Evolutionary conservation across 2,797 vertebrate species (phyloP).

Genomic region (Rhincodon typus): DNA sequence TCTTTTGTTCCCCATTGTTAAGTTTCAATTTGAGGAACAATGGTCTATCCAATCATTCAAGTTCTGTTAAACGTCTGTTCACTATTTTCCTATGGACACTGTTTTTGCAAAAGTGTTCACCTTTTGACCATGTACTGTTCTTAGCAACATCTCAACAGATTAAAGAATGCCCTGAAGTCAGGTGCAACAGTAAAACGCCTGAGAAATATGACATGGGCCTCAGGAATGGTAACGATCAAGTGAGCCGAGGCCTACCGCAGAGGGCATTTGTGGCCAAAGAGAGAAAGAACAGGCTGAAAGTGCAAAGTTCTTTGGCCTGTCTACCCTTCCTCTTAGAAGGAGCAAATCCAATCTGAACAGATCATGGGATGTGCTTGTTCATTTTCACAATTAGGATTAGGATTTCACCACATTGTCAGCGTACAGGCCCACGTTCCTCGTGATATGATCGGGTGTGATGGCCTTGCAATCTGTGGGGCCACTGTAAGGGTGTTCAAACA

Average conservation of each 20-base stretch:
- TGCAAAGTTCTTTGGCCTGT: background rate
- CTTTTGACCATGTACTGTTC: background rate
- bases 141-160: background rate
- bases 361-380: background rate
- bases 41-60: background rate
- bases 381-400: background rate
- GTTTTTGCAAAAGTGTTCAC: too few species aligned
- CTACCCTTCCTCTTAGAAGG: background rate
- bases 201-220: background rate
- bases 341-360: background rate
- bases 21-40: background rate
- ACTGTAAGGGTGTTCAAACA: background rate
- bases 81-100: background rate
- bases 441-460: background rate
- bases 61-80: background rate
- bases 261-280: background rate
- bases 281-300: background rate
- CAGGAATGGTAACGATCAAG: background rate
- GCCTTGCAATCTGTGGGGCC: background rate
- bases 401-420: slow-evolving; percentile 19
- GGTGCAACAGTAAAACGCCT: background rate
- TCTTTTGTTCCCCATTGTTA: background rate
- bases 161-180: background rate
- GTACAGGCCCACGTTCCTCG: background rate
- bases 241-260: too few species aligned